Conservation (phyloP, 1,140 invertebrate species). For the Scaptomyza montana region DNA sequence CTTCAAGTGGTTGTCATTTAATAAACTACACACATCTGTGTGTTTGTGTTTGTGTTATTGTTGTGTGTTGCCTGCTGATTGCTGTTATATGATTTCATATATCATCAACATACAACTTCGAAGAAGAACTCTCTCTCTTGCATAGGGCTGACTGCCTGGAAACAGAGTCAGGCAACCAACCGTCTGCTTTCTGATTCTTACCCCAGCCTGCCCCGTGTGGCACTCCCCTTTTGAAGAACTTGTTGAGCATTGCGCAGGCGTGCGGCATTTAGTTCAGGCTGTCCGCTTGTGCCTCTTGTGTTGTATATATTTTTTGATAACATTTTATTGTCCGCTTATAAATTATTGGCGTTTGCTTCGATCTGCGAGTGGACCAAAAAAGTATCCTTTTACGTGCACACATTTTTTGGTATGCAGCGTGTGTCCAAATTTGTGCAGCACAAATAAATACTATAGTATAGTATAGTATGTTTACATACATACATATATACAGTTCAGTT, state of each 20-base stretch:
- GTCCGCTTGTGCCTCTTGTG: slow-evolving; percentile 50
- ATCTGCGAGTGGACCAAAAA: slow-evolving; percentile 48
- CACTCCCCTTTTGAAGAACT: slow-evolving; percentile 10
- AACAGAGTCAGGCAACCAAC: neutral
- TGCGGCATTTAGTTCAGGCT: slow-evolving; percentile 82
- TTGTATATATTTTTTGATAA: slow-evolving; percentile 63
- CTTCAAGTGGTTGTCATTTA: slow-evolving; percentile 69
- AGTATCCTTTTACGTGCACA: slow-evolving; percentile 76
- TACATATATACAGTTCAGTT: slow-evolving; percentile 3
- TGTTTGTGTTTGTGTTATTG: slow-evolving; percentile 47
- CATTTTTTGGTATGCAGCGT: slow-evolving; percentile 72
- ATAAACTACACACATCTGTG: slow-evolving; percentile 74
- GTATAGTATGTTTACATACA: too few species aligned
- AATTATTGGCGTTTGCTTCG: slow-evolving; percentile 75
- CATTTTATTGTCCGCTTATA: slow-evolving; percentile 82
- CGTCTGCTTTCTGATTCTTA: neutral
- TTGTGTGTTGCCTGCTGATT: slow-evolving; percentile 59
- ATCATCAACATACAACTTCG: slow-evolving; percentile 54
- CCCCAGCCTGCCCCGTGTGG: neutral
- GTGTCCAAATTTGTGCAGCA: slow-evolving; percentile 77
- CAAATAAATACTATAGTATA: slow-evolving; percentile 64
- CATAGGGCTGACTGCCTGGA: slow-evolving; percentile 28
- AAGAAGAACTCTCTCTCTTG: slow-evolving; percentile 18
- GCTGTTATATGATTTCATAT: slow-evolving; percentile 82
- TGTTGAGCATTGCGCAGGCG: slow-evolving; percentile 79